phyloP scores from a whole-genome alignment of 2,888 invertebrate species.

The Ceraclea dissimilis region DNA sequence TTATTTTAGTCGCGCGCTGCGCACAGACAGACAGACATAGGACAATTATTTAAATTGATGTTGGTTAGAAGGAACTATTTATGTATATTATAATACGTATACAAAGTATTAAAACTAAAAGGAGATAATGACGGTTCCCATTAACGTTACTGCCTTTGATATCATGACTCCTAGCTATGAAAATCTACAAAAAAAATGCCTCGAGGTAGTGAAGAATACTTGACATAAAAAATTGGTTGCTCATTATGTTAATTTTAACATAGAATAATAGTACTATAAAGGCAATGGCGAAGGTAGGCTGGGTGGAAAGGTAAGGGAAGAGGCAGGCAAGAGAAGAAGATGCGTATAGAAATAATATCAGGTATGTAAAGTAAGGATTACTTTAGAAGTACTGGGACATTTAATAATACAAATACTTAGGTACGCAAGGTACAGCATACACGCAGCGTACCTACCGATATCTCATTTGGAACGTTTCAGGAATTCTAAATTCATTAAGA shows the following conservation, averaged over 20 bases:
- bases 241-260: background rate
- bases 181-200: too few relatives aligned
- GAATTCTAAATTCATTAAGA: constrained; percentile 5
- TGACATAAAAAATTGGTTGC: background rate
- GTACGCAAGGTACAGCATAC: background rate
- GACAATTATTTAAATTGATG: too few relatives aligned
- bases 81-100: too few relatives aligned
- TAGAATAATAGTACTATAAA: background rate
- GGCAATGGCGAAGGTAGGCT: background rate
- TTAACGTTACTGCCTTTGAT: too few relatives aligned
- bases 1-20: too few relatives aligned
- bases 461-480: background rate
- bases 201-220: background rate
- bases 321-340: background rate
- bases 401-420: background rate
- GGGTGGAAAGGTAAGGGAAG: background rate
- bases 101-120: too few relatives aligned
- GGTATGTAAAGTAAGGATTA: background rate
- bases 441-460: background rate
- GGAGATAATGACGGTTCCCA: too few relatives aligned
- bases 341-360: background rate
- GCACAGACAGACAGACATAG: too few relatives aligned
- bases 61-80: too few relatives aligned
- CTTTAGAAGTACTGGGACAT: background rate
- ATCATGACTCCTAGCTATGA: too few relatives aligned